A percentile compares a stretch with the other conserved stretches of the same genome.
These are phyloP conservation scores for Furnarius figulus DNA, from an alignment of 2,113 vertebrate species.

Conservation along the genomic window DNA sequence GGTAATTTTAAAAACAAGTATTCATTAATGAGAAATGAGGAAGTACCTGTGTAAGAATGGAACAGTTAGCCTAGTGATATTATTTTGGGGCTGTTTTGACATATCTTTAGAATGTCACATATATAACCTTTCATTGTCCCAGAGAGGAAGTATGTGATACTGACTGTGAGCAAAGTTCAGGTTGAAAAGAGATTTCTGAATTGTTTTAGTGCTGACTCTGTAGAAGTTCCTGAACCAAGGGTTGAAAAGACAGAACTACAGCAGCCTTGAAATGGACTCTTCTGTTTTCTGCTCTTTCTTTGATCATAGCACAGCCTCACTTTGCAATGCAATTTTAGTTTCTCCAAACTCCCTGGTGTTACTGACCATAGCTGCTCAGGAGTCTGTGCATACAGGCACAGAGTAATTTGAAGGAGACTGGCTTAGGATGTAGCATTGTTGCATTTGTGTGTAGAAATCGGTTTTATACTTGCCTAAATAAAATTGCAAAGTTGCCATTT, in stretches of 20 bases:
- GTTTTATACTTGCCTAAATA: not conserved
- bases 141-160: not conserved
- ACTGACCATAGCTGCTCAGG: not conserved
- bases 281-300: not conserved
- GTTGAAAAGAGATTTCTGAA: not conserved
- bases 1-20: not conserved
- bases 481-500: not conserved
- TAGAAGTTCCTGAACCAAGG: not conserved
- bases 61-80: not conserved
- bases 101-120: not conserved
- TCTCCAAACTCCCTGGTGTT: not conserved
- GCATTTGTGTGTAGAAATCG: not conserved
- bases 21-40: not conserved
- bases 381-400: not conserved
- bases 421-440: not conserved
- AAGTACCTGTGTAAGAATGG: not conserved
- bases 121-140: conserved; percentile 16
- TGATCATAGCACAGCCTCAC: not conserved
- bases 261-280: not conserved
- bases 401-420: not conserved
- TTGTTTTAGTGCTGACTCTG: conserved; percentile 7
- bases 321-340: not conserved
- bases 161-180: conserved; percentile 29
- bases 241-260: not conserved
- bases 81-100: not conserved